Percentiles rank a stretch among this genome's conserved stretches.
phyloP scores from a whole-genome alignment of 2,113 vertebrate species.

The human (Homo sapiens) region DNA sequence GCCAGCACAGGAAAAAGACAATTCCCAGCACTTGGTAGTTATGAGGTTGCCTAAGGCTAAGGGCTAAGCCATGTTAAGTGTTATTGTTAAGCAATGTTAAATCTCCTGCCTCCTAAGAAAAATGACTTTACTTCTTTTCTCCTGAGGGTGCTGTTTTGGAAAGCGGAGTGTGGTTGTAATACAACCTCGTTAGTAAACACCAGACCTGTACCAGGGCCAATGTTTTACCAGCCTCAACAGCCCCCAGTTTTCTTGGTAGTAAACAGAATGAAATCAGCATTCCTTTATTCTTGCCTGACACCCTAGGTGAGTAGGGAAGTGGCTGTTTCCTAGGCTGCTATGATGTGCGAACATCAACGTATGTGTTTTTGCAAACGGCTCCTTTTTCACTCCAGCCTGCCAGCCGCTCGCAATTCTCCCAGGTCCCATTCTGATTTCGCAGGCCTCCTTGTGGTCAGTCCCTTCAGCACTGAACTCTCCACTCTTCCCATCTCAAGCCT shows the following conservation, averaged over 20 bases:
- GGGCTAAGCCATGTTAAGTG: conserved; percentile 79
- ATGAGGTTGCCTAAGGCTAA: conserved; percentile 77
- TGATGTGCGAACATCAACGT: not conserved
- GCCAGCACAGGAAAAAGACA: conserved; percentile 69
- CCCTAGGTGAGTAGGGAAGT: not conserved
- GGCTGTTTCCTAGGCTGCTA: not conserved
- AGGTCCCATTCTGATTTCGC: not conserved
- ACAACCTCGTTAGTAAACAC: conserved; percentile 52
- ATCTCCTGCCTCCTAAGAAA: conserved; percentile 76
- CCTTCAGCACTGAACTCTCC: not conserved
- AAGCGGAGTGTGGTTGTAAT: conserved; percentile 60
- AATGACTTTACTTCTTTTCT: conserved; percentile 74
- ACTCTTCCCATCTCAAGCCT: not conserved
- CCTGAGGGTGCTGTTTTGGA: conserved; percentile 62
- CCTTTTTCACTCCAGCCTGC: not conserved
- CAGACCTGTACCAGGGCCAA: not conserved
- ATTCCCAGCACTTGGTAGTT: conserved; percentile 72
- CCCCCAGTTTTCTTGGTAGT: not conserved
- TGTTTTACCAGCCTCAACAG: not conserved
- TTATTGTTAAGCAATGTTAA: conserved; percentile 80
- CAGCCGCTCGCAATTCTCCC: not conserved
- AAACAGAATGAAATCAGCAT: conserved; percentile 48
- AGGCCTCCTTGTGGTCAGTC: not conserved
- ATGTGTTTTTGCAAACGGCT: conserved; percentile 34
- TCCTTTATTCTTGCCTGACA: not conserved